These are phyloP conservation scores for Leptopilina myrica DNA, from an alignment of 2,888 invertebrate genomes.

Conservation along the genomic window DNA sequence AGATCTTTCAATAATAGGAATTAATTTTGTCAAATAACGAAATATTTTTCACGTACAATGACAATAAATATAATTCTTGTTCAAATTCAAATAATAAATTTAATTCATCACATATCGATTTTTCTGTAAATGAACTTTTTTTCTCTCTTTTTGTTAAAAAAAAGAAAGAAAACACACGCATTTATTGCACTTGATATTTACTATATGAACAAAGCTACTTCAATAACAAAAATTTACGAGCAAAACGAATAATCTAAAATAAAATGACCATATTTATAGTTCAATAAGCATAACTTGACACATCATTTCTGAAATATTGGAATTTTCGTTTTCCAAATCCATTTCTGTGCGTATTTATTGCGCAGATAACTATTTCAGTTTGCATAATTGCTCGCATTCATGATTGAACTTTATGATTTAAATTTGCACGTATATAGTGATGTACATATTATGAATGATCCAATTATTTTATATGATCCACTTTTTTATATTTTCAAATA, in stretches of 20 bases:
- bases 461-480: conserved; percentile 5
- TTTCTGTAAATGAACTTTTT: too few relatives aligned
- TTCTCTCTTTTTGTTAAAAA: neutral
- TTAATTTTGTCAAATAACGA: too few relatives aligned
- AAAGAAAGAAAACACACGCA: neutral
- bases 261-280: neutral
- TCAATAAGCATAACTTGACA: conserved; percentile 26
- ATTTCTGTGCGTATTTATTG: conserved; percentile 18
- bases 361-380: conserved; percentile 2
- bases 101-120: too few relatives aligned
- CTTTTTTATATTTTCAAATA: conserved; percentile 24
- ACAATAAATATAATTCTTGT: too few relatives aligned
- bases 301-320: conserved; percentile 17
- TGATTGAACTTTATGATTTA: conserved; percentile 17
- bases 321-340: conserved; percentile 9
- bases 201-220: neutral
- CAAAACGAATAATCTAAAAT: conserved; percentile 12
- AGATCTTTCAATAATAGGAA: too few relatives aligned
- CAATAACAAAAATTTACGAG: conserved; percentile 29
- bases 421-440: neutral
- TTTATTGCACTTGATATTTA: conserved; percentile 7
- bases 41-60: too few relatives aligned
- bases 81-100: too few relatives aligned
- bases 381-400: conserved; percentile 13
- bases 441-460: neutral